phyloP scores from a whole-genome alignment of 1,140 invertebrate species.

The Brachionus rotundiformis region DNA sequence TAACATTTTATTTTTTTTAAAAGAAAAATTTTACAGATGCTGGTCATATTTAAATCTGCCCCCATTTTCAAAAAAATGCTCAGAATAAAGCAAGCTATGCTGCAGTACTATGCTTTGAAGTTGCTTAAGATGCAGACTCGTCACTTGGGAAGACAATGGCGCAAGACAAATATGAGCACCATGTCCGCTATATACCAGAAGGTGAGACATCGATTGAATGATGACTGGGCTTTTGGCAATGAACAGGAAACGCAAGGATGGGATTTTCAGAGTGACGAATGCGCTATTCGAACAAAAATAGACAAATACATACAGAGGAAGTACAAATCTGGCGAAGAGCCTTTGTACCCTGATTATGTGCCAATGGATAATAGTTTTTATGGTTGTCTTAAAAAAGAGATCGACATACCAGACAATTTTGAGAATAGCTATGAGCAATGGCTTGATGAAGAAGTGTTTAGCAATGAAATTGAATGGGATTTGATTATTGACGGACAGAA shows the following conservation, averaged over 20 bases:
- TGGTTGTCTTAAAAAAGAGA: not conserved
- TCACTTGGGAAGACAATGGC: conserved; percentile 96
- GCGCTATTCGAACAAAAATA: conserved; percentile 30
- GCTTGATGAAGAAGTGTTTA: conserved; percentile 46
- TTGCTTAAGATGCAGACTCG: conserved; percentile 99
- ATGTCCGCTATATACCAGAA: conserved; percentile 98
- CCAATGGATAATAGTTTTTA: conserved; percentile 9
- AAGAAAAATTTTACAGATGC: conserved; percentile 71
- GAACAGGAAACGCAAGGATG: conserved; percentile 57
- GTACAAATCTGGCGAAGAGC: conserved; percentile 15
- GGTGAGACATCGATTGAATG: conserved; percentile 80
- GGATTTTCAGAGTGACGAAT: conserved; percentile 52
- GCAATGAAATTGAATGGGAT: conserved; percentile 17
- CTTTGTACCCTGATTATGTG: not conserved
- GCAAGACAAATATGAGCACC: conserved; percentile 99
- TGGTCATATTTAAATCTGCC: conserved; percentile 98
- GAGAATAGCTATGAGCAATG: conserved; percentile 45
- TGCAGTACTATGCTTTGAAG: conserved; percentile 96
- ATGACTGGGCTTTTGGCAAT: conserved; percentile 99
- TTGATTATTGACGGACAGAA: not conserved
- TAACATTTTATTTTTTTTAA: not conserved
- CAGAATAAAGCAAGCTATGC: conserved; percentile 85
- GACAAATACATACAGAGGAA: conserved; percentile 8
- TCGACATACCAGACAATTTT: conserved; percentile 19
- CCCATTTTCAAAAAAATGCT: conserved; percentile 94